phyloP scores from a whole-genome alignment of 2,113 vertebrate genomes.

The Phyllopteryx taeniolatus region DNA sequence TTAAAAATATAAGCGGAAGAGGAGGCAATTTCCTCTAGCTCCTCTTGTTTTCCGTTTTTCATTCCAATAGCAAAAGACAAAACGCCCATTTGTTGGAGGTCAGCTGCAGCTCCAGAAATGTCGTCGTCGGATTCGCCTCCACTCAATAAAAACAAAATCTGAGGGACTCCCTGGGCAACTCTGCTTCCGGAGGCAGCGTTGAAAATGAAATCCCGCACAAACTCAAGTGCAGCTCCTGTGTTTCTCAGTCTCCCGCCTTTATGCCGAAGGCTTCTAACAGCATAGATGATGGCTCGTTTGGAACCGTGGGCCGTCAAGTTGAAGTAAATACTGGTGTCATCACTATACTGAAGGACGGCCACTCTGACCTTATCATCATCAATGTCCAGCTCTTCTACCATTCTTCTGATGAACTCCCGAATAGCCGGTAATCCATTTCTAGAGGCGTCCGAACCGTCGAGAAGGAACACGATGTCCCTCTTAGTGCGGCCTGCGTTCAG shows the following conservation, averaged over 20 bases:
- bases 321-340: constrained; percentile 60
- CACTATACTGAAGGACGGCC: constrained; percentile 69
- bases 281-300: constrained; percentile 78
- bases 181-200: constrained; percentile 83
- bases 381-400: constrained; percentile 61
- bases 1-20: constrained; percentile 77
- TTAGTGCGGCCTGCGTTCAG: constrained; percentile 60
- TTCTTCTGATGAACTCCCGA: constrained; percentile 70
- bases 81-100: constrained; percentile 73
- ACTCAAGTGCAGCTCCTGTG: constrained; percentile 82
- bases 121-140: constrained; percentile 79
- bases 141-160: constrained; percentile 83
- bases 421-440: constrained; percentile 76
- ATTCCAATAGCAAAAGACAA: constrained; percentile 83
- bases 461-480: constrained; percentile 78
- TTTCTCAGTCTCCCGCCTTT: constrained; percentile 82
- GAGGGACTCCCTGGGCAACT: constrained; percentile 77
- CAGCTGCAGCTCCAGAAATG: constrained; percentile 67
- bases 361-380: constrained; percentile 60
- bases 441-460: constrained; percentile 84
- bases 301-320: constrained; percentile 66
- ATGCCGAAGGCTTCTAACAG: constrained; percentile 80
- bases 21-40: constrained; percentile 82
- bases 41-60: constrained; percentile 73
- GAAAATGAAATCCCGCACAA: constrained; percentile 75